These are phyloP conservation scores for Arothron firmamentum DNA, from an alignment of 2,113 vertebrate species.

Conservation along the genomic window DNA sequence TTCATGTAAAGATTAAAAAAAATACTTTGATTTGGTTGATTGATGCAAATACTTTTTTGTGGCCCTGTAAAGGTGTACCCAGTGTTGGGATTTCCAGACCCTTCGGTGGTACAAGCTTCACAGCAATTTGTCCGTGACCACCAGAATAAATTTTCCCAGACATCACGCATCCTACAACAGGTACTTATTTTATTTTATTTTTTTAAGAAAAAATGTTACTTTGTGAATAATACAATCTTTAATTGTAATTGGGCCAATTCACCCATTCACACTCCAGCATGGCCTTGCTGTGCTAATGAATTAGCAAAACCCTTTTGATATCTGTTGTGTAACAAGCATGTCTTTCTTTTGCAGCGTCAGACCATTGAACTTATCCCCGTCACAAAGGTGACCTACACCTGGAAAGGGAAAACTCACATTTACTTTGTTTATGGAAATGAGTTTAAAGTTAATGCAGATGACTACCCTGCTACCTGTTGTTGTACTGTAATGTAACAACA, in stretches of 20 bases:
- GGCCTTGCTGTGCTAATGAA: neutral
- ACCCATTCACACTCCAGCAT: neutral
- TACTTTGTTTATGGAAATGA: constrained; percentile 80
- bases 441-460: constrained; percentile 66
- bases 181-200: constrained; percentile 42
- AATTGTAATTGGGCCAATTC: neutral
- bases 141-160: constrained; percentile 60
- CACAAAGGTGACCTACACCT: constrained; percentile 72
- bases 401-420: constrained; percentile 67
- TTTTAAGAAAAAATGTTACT: neutral
- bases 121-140: constrained; percentile 74
- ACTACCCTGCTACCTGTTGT: constrained; percentile 76
- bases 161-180: constrained; percentile 76
- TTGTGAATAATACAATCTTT: neutral
- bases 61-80: constrained; percentile 68
- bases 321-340: constrained; percentile 1
- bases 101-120: constrained; percentile 59
- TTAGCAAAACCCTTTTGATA: neutral
- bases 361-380: constrained; percentile 78
- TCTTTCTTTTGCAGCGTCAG: constrained; percentile 71
- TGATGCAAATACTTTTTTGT: neutral
- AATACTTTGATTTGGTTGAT: neutral
- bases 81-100: constrained; percentile 70
- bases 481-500: constrained; percentile 67
- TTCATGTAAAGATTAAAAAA: too few species aligned